Percentiles rank a stretch among this genome's conserved stretches.
phyloP scores from a whole-genome alignment of 2,113 vertebrate genomes.

The Orthochromis indermauri region DNA sequence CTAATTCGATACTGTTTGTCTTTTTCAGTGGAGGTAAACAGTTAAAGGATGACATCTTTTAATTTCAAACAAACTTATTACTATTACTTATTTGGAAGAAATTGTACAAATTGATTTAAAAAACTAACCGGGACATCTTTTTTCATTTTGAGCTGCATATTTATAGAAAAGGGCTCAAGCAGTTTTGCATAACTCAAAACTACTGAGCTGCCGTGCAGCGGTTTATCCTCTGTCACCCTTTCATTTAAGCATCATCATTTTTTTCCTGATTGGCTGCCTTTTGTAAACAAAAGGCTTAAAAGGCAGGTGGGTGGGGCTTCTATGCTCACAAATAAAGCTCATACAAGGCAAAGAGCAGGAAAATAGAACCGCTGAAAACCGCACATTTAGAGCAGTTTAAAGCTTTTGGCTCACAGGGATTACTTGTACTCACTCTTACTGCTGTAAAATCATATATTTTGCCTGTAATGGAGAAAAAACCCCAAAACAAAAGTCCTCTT shows the following conservation, averaged over 20 bases:
- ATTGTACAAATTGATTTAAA: background rate
- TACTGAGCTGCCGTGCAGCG: accelerated
- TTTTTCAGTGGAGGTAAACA: background rate
- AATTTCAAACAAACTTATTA: background rate
- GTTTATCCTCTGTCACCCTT: background rate
- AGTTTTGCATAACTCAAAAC: background rate
- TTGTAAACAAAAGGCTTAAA: background rate
- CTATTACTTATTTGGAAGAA: background rate
- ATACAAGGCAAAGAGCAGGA: background rate
- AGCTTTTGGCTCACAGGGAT: background rate
- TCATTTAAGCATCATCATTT: background rate
- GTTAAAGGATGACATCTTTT: background rate
- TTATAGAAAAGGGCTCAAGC: background rate
- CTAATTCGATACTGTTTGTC: accelerated
- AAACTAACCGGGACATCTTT: background rate
- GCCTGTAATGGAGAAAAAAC: accelerated
- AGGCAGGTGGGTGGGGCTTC: background rate
- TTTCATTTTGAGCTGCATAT: background rate
- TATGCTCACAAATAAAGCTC: background rate
- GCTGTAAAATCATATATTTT: background rate
- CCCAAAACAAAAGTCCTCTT: background rate
- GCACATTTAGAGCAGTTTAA: background rate
- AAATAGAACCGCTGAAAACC: background rate
- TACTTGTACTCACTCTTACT: background rate
- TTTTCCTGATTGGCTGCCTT: background rate